phyloP scores from a whole-genome alignment of 2,888 invertebrate species.

The Anthophora plumipes region DNA sequence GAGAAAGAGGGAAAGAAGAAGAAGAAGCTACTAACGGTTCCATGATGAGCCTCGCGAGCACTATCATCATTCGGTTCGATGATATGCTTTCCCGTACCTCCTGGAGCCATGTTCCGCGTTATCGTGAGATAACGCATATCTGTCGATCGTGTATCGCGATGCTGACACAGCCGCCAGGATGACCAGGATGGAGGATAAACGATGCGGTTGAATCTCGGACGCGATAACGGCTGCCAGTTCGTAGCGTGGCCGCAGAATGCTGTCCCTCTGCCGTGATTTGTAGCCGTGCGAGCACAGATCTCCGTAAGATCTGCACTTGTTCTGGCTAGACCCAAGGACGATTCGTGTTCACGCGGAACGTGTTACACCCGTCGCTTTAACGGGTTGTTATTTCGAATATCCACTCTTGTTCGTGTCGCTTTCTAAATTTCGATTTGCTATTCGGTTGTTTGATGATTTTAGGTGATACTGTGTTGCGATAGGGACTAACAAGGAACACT shows the following conservation, averaged over 20 bases:
- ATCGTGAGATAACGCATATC: conserved; percentile 50
- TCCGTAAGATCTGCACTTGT: conserved; percentile 42
- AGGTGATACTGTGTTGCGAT: too few relatives aligned
- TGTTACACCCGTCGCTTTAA: conserved; percentile 25
- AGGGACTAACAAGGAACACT: too few relatives aligned
- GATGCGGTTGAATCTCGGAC: conserved; percentile 59
- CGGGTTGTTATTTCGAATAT: not conserved
- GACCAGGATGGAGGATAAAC: conserved; percentile 60
- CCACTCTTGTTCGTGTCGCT: too few relatives aligned
- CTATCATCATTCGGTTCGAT: conserved; percentile 19
- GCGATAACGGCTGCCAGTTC: conserved; percentile 62
- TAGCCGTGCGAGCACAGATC: conserved; percentile 34
- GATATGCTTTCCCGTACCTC: conserved; percentile 36
- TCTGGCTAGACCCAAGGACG: conserved; percentile 43
- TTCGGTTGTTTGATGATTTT: too few relatives aligned
- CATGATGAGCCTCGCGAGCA: not conserved
- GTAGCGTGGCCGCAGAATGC: conserved; percentile 36
- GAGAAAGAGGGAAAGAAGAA: too few relatives aligned
- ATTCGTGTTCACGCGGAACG: conserved; percentile 39
- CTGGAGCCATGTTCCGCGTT: conserved; percentile 49
- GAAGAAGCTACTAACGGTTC: conserved; percentile 20
- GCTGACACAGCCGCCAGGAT: conserved; percentile 5
- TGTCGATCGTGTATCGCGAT: conserved; percentile 54
- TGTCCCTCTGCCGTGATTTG: conserved; percentile 64
- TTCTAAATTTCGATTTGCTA: too few relatives aligned